A percentile compares a stretch with the other conserved stretches of the same genome.
Evolutionary conservation across 2,113 vertebrate species (phyloP).

Genomic region (Microcebus jonahi): DNA sequence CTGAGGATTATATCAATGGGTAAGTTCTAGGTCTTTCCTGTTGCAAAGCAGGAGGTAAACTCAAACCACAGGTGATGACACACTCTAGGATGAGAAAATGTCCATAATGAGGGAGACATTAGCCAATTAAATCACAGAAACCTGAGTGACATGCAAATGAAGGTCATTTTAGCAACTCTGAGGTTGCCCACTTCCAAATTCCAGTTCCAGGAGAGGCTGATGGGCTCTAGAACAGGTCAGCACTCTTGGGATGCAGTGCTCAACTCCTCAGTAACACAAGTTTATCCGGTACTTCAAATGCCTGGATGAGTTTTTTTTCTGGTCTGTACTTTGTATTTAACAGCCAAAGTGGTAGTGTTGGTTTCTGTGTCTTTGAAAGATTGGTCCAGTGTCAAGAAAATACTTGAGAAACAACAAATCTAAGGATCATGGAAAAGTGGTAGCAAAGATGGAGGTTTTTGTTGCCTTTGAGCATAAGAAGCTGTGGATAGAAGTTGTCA

Average conservation of each 20-base stretch:
- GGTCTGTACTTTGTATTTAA: neutral
- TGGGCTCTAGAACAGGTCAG: neutral
- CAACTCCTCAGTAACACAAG: neutral
- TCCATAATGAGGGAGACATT: neutral
- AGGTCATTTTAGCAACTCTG: neutral
- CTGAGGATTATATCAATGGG: neutral
- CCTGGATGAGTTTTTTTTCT: neutral
- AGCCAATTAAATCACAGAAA: neutral
- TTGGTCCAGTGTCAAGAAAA: neutral
- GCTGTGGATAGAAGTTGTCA: neutral
- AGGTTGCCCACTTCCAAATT: neutral
- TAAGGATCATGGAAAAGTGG: neutral
- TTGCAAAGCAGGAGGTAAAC: neutral
- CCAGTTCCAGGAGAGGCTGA: neutral
- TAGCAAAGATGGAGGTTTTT: neutral
- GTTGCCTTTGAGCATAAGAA: neutral
- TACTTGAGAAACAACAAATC: neutral
- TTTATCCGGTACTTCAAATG: neutral
- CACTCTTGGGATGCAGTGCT: neutral
- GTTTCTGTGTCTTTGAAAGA: neutral
- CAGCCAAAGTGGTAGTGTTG: neutral
- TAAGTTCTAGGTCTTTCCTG: neutral
- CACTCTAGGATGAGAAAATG: neutral
- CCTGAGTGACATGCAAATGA: neutral
- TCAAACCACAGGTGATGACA: neutral